phyloP scores from a whole-genome alignment of 2,797 vertebrate genomes.

The Peromyscus nudipes region DNA sequence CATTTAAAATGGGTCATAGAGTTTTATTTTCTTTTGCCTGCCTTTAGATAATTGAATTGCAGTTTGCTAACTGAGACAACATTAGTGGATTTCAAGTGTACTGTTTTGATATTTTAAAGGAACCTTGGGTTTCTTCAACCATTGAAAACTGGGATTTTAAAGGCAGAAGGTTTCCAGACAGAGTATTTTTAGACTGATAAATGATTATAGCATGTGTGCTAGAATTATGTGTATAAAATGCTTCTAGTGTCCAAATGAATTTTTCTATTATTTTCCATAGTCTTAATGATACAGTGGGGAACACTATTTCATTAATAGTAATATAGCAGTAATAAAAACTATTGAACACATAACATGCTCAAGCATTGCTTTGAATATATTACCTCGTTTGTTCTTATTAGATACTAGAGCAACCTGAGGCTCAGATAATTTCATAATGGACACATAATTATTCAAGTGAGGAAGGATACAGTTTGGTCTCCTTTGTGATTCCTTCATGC shows the following conservation, averaged over 20 bases:
- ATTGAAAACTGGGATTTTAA: constrained; percentile 39
- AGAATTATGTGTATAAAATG: constrained; percentile 45
- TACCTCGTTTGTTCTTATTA: constrained; percentile 39
- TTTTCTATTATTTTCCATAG: constrained; percentile 44
- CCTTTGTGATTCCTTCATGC: background rate
- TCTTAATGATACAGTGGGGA: background rate
- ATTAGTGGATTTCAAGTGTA: constrained; percentile 33
- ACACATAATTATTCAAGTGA: background rate
- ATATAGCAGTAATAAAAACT: background rate
- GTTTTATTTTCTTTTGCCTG: constrained; percentile 61
- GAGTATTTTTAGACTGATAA: constrained; percentile 27
- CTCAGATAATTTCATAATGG: constrained; percentile 6
- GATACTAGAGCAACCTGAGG: background rate
- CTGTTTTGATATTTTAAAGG: constrained; percentile 60
- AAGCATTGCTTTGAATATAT: background rate
- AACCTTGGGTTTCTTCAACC: constrained; percentile 49
- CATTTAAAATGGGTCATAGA: constrained; percentile 35
- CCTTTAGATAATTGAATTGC: constrained; percentile 48
- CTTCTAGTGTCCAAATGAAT: background rate
- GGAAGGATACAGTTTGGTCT: background rate
- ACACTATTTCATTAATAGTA: constrained; percentile 9
- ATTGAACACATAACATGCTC: background rate
- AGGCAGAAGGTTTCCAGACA: constrained; percentile 16
- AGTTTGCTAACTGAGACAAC: constrained; percentile 56
- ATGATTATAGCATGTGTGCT: background rate